Conservation (phyloP, 1,140 invertebrate genomes). For the Euwallacea similis region DNA sequence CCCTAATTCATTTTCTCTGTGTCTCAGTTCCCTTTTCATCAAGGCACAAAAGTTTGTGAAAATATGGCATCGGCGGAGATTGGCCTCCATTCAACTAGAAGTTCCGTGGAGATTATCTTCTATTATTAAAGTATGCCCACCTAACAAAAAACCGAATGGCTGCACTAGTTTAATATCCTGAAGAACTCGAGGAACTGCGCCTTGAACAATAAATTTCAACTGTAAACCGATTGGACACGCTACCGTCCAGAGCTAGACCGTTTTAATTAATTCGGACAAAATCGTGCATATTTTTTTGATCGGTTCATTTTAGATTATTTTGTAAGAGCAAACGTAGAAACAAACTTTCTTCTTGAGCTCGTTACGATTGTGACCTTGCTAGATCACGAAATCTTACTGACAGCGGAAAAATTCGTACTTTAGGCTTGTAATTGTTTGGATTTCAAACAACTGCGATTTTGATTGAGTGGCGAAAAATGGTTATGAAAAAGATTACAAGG, state of each 20-base stretch:
- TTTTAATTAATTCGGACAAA: conserved; percentile 20
- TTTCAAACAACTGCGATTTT: not conserved
- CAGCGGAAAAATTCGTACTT: conserved; percentile 6
- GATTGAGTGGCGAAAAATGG: not conserved
- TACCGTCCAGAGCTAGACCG: conserved; percentile 4
- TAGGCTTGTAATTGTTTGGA: not conserved
- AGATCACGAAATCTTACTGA: not conserved
- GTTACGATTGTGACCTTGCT: conserved; percentile 1
- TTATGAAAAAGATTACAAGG: not conserved
- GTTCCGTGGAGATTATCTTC: too few relatives aligned
- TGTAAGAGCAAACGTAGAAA: conserved; percentile 3
- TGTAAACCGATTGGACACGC: conserved; percentile 21
- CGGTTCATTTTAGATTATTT: not conserved
- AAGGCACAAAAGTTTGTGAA: too few relatives aligned
- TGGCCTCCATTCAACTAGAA: too few relatives aligned
- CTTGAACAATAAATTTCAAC: conserved; percentile 22
- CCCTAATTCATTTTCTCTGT: too few relatives aligned
- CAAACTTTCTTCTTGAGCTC: not conserved
- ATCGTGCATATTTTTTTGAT: conserved; percentile 12
- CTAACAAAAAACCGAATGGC: not conserved
- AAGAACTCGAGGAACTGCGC: conserved; percentile 7
- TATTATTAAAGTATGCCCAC: not conserved
- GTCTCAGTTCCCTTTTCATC: too few relatives aligned
- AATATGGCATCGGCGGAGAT: too few relatives aligned
- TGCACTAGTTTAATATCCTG: conserved; percentile 3